phyloP scores from a whole-genome alignment of 35 echinoderm and acorn worm genomes.

The Apostichopus japonicus region DNA sequence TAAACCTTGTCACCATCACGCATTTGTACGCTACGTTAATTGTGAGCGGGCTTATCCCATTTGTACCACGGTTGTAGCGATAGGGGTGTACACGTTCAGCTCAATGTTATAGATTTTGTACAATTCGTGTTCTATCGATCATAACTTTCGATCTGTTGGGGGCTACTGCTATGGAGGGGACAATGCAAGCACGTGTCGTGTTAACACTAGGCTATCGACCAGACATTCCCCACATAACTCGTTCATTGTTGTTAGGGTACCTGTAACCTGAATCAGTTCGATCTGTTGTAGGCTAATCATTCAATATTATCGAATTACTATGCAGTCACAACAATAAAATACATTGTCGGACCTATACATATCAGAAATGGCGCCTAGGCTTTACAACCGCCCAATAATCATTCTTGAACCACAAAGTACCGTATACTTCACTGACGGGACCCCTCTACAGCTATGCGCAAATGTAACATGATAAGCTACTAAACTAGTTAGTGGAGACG shows the following conservation, averaged over 20 bases:
- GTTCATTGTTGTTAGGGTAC: background rate
- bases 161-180: conserved; percentile 1
- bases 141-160: conserved; percentile 40
- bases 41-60: background rate
- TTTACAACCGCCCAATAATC: background rate
- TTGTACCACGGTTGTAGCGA: background rate
- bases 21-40: background rate
- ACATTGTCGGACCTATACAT: conserved; percentile 21
- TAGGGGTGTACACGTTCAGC: background rate
- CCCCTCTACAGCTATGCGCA: no score
- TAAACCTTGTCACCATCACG: background rate
- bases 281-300: conserved; percentile 42
- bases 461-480: no score
- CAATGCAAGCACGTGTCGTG: conserved; percentile 32
- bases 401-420: no score
- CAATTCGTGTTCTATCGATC: conserved; percentile 46
- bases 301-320: conserved; percentile 17
- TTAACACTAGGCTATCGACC: conserved; percentile 17
- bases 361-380: background rate
- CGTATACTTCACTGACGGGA: no score
- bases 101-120: conserved; percentile 14
- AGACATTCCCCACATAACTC: conserved; percentile 25
- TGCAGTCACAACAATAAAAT: conserved; percentile 2
- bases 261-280: conserved; percentile 32
- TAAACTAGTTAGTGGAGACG: no score